phyloP scores from a whole-genome alignment of 2,888 invertebrate genomes.

The Ophion obscuratus region DNA sequence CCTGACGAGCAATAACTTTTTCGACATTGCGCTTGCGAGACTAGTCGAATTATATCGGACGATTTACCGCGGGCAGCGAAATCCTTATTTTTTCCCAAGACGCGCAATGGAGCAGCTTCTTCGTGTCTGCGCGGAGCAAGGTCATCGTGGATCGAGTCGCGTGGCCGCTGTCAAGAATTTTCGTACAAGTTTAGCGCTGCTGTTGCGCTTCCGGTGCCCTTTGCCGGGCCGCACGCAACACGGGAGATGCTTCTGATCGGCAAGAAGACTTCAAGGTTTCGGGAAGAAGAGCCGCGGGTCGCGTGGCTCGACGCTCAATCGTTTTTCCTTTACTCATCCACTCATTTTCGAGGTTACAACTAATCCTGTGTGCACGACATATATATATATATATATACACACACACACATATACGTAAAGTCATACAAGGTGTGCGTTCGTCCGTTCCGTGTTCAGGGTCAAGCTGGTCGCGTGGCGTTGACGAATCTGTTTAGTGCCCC shows the following conservation, averaged over 20 bases:
- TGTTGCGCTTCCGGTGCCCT: slow-evolving; percentile 34
- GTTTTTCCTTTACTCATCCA: slow-evolving; percentile 48
- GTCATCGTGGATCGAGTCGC: slow-evolving; percentile 43
- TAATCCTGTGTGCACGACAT: slow-evolving; percentile 38
- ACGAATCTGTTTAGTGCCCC: slow-evolving; percentile 76
- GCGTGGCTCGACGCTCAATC: slow-evolving; percentile 59
- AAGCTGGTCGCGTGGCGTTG: slow-evolving; percentile 79
- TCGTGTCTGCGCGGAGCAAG: background rate
- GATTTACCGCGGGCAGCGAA: too few species aligned
- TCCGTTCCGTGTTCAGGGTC: slow-evolving; percentile 67
- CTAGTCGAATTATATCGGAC: too few species aligned
- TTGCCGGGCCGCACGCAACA: slow-evolving; percentile 33
- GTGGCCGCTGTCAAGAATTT: slow-evolving; percentile 49
- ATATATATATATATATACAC: slow-evolving; percentile 29
- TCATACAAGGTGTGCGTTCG: slow-evolving; percentile 55
- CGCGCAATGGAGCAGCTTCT: background rate
- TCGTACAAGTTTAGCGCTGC: slow-evolving; percentile 24
- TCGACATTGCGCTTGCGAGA: too few species aligned
- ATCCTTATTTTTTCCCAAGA: too few species aligned
- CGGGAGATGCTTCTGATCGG: slow-evolving; percentile 59
- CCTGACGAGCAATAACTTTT: too few species aligned
- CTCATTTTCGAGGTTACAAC: slow-evolving; percentile 52
- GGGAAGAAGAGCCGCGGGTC: slow-evolving; percentile 54
- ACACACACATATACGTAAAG: slow-evolving; percentile 32
- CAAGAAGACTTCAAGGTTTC: slow-evolving; percentile 56